Conservation (phyloP, 1,140 invertebrate species). For the Macrobrachium nipponense region DNA sequence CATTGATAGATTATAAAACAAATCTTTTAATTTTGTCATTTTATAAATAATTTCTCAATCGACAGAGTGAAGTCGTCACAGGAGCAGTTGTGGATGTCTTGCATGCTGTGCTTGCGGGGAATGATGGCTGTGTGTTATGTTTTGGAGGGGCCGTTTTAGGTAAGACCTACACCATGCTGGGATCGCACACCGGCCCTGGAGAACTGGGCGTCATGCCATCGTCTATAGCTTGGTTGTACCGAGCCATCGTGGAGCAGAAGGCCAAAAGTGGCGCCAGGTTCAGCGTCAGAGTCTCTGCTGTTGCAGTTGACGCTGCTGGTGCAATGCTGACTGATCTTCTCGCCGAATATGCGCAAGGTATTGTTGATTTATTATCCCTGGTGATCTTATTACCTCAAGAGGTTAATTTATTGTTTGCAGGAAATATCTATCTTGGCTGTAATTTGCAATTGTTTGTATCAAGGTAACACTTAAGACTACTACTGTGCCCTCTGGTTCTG, state of each 20-base stretch:
- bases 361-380: not conserved
- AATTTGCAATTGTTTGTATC: too few relatives aligned
- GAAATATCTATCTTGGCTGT: too few relatives aligned
- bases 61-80: conserved; percentile 88
- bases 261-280: conserved; percentile 91
- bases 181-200: conserved; percentile 79
- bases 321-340: conserved; percentile 57
- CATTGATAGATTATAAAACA: too few relatives aligned
- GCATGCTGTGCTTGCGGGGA: conserved; percentile 94
- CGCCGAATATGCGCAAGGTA: conserved; percentile 60
- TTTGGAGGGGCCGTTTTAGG: conserved; percentile 89
- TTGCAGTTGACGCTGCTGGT: conserved; percentile 77
- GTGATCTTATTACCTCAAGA: not conserved
- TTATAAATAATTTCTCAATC: not conserved
- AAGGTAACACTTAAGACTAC: too few relatives aligned
- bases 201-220: conserved; percentile 89
- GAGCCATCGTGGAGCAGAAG: conserved; percentile 91
- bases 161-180: conserved; percentile 93
- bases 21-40: not conserved
- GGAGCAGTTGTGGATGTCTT: conserved; percentile 91
- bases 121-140: conserved; percentile 92
- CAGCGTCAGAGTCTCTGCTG: conserved; percentile 90
- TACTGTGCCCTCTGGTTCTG: too few relatives aligned
- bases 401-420: not conserved
- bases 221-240: conserved; percentile 94